These are phyloP conservation scores for Trematomus bernacchii DNA, from an alignment of 2,797 vertebrate genomes.

Conservation along the genomic window DNA sequence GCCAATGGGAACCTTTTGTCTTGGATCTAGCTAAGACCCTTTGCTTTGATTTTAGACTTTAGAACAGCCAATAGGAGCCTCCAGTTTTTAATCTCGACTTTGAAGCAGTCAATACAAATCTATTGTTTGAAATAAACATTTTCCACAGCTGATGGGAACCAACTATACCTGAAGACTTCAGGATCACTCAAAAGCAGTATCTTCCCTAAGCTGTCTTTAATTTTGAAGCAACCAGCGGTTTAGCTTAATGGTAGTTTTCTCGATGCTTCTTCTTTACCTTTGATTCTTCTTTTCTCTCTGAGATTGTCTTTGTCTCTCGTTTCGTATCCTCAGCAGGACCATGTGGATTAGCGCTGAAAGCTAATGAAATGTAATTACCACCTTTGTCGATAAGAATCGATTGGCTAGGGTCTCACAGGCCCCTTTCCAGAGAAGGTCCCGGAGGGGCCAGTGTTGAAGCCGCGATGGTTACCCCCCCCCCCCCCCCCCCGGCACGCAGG, in stretches of 20 bases:
- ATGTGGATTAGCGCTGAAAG: conserved; percentile 85
- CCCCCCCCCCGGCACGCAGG: conserved; percentile 29
- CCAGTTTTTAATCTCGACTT: conserved; percentile 9
- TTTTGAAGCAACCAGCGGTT: conserved; percentile 2
- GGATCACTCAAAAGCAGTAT: background rate
- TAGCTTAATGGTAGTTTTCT: conserved; percentile 26
- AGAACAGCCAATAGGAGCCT: background rate
- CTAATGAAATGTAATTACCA: conserved; percentile 93
- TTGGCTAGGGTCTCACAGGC: conserved; percentile 68
- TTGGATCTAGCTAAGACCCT: background rate
- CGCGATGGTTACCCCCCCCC: conserved; percentile 9
- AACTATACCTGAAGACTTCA: background rate
- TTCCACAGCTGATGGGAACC: background rate
- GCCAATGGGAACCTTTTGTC: conserved; percentile 1
- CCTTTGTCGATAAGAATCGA: conserved; percentile 88
- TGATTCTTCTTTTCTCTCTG: conserved; percentile 31
- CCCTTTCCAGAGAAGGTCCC: conserved; percentile 64
- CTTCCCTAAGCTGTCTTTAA: conserved; percentile 2
- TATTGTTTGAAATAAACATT: background rate
- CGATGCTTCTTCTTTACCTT: conserved; percentile 29
- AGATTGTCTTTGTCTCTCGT: conserved; percentile 59
- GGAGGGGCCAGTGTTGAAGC: conserved; percentile 36
- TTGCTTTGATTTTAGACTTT: conserved; percentile 20
- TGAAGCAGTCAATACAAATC: conserved; percentile 9
- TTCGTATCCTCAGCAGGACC: conserved; percentile 66